Evolutionary conservation across 1,140 invertebrate species (phyloP).

Genomic region (Polypedilum pembai): DNA sequence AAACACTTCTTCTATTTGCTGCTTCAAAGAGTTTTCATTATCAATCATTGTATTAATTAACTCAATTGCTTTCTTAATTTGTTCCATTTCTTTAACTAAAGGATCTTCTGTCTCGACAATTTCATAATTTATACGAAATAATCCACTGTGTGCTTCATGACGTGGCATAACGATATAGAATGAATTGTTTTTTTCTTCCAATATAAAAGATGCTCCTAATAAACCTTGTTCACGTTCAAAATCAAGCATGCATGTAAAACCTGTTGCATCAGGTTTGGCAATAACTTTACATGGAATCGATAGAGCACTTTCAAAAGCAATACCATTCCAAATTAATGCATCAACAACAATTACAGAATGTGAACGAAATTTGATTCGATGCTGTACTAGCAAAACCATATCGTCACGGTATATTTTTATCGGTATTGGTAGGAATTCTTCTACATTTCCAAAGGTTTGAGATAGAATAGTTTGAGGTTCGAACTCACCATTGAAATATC

Average conservation of each 20-base stretch:
- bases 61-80: conserved; percentile 38
- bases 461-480: conserved; percentile 39
- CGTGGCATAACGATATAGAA: conserved; percentile 42
- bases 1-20: conserved; percentile 31
- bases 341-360: conserved; percentile 44
- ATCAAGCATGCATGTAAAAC: conserved; percentile 43
- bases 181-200: conserved; percentile 36
- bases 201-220: conserved; percentile 36
- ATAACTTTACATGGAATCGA: conserved; percentile 43
- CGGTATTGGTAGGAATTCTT: conserved; percentile 44
- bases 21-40: conserved; percentile 35
- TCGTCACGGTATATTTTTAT: conserved; percentile 46
- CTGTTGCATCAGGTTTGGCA: conserved; percentile 34
- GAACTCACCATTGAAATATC: conserved; percentile 38
- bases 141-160: conserved; percentile 35
- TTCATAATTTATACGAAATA: conserved; percentile 37
- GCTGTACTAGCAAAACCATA: conserved; percentile 46
- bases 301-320: conserved; percentile 44
- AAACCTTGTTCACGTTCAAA: conserved; percentile 37
- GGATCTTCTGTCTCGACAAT: conserved; percentile 35
- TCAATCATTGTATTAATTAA: conserved; percentile 38
- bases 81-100: conserved; percentile 36
- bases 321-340: conserved; percentile 46
- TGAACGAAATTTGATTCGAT: conserved; percentile 41
- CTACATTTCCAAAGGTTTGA: conserved; percentile 39